Percentiles rank a stretch among this genome's conserved stretches.
phyloP scores from a whole-genome alignment of 2,888 invertebrate genomes.

The Mythimna ferrago region DNA sequence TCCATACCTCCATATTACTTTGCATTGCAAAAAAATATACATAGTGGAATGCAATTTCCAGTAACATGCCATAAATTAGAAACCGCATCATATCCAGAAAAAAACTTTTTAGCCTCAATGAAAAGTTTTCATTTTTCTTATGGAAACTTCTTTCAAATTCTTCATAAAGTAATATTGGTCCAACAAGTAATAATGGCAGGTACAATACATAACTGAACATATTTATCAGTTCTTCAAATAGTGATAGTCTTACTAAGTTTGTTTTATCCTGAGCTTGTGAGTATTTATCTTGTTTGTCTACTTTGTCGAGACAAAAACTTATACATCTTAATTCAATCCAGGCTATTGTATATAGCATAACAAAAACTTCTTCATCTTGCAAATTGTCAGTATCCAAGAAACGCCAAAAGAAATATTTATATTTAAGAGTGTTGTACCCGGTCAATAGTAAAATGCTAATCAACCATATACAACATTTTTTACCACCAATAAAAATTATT shows the following conservation, averaged over 20 bases:
- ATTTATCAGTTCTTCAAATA: conserved; percentile 77
- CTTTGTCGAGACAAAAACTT: conserved; percentile 93
- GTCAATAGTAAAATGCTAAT: conserved; percentile 87
- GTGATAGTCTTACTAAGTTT: conserved; percentile 29
- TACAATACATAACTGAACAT: conserved; percentile 95
- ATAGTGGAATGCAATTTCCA: conserved; percentile 94
- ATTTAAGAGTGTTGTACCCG: conserved; percentile 88
- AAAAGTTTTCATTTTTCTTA: conserved; percentile 68
- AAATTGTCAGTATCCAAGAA: conserved; percentile 83
- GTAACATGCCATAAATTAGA: conserved; percentile 92
- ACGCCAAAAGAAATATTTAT: conserved; percentile 84
- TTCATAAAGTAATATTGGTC: conserved; percentile 95
- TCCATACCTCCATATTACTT: conserved; percentile 91
- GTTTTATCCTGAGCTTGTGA: conserved; percentile 48
- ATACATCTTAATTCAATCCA: conserved; percentile 95
- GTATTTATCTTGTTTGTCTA: conserved; percentile 74
- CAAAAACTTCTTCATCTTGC: conserved; percentile 88
- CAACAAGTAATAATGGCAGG: conserved; percentile 95
- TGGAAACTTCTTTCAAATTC: conserved; percentile 91
- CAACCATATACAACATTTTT: conserved; percentile 89
- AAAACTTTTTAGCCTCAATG: conserved; percentile 82
- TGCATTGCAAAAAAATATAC: conserved; percentile 95
- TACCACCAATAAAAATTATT: conserved; percentile 85
- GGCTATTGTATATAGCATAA: conserved; percentile 90
- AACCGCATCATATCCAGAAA: conserved; percentile 89